A percentile compares a stretch with the other conserved stretches of the same genome.
Evolutionary conservation across 2,113 vertebrate species (phyloP).

Genomic region (Nanorana parkeri): DNA sequence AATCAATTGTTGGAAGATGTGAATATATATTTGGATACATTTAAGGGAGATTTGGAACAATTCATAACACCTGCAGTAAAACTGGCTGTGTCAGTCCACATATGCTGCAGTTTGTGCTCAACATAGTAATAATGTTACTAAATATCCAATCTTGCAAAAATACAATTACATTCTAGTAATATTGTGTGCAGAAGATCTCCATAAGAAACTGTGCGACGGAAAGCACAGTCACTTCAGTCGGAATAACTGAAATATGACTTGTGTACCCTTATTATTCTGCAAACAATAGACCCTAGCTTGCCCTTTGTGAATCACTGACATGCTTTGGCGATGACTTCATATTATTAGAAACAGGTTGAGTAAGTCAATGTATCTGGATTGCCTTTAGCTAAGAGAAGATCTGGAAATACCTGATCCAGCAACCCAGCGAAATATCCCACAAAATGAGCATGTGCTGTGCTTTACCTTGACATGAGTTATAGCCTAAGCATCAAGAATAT

Average conservation of each 20-base stretch:
- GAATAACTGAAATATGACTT: neutral
- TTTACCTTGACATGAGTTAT: neutral
- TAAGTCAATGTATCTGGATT: neutral
- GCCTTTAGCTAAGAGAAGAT: neutral
- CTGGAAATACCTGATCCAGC: slow-evolving; percentile 10
- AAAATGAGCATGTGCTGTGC: neutral
- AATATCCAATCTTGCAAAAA: neutral
- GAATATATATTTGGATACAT: no score
- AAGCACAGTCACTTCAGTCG: neutral
- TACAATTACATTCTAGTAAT: neutral
- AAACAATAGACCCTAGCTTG: slow-evolving; percentile 3
- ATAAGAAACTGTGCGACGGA: no score
- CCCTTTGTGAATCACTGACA: slow-evolving; percentile 25
- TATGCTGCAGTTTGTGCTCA: no score
- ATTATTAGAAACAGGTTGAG: slow-evolving; percentile 36
- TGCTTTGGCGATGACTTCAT: slow-evolving; percentile 27
- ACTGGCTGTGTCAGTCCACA: no score
- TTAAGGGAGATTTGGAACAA: no score
- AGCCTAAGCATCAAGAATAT: neutral
- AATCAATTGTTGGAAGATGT: no score
- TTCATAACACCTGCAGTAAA: no score
- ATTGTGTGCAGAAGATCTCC: neutral
- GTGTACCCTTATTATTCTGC: neutral
- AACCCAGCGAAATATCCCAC: neutral
- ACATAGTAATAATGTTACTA: no score